These are phyloP conservation scores for Neria commutata DNA, from an alignment of 2,888 invertebrate genomes.

Conservation along the genomic window DNA sequence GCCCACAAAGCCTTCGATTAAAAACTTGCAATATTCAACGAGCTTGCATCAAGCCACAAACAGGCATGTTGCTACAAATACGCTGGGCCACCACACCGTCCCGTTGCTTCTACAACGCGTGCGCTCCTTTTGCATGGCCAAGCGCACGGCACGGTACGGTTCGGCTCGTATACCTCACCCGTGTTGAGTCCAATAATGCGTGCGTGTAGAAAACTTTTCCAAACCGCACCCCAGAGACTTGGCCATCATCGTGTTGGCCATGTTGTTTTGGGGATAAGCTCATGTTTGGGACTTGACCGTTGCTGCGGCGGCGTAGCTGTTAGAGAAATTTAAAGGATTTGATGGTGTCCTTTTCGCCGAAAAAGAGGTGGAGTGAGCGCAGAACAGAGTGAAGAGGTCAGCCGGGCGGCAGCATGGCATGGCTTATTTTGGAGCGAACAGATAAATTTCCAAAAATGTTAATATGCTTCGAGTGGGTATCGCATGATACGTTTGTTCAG, in stretches of 20 bases:
- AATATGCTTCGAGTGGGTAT: neutral
- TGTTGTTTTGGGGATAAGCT: slow-evolving; percentile 15
- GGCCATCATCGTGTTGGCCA: slow-evolving; percentile 25
- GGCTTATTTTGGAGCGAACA: neutral
- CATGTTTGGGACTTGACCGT: slow-evolving; percentile 12
- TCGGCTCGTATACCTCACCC: neutral
- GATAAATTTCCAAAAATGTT: neutral
- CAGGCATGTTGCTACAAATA: too few species aligned
- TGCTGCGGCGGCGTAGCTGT: neutral
- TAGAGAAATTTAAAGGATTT: slow-evolving; percentile 15
- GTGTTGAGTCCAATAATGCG: slow-evolving; percentile 6
- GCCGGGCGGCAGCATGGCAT: neutral
- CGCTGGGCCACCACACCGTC: too few species aligned
- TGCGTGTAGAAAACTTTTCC: slow-evolving; percentile 24
- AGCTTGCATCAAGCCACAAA: too few species aligned
- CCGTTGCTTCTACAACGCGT: too few species aligned
- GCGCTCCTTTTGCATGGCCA: neutral
- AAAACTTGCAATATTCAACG: too few species aligned
- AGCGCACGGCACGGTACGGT: neutral
- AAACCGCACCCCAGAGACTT: slow-evolving; percentile 33
- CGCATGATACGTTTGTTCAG: neutral
- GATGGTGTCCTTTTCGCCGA: neutral
- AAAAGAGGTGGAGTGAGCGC: neutral
- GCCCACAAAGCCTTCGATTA: too few species aligned
- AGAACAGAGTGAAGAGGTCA: too few species aligned